Evolutionary conservation across 1,140 invertebrate genomes (phyloP), one percentile per base, ranked within the genome.

Genomic region (Palaemon carinicauda): DNA sequence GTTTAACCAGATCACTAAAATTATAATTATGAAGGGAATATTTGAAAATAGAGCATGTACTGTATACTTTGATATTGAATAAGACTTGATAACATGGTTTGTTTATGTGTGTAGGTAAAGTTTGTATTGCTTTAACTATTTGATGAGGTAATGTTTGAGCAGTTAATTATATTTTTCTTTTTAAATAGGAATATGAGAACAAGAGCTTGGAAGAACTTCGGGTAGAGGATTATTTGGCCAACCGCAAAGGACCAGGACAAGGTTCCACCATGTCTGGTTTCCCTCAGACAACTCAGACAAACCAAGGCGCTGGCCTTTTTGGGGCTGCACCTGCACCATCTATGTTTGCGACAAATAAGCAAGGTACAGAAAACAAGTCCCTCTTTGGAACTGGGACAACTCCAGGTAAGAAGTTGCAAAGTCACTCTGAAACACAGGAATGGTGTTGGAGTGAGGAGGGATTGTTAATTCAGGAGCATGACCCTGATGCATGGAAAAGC

Each of bases 191-290:
- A 90, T 99, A 99, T 92, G 97, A 99, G 91, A 92, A 91, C 29
- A 99, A 99, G 92, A 98, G 96, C 1, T 91, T 99, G 31, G 98
- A 99, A 92, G 98, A 99, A 92, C 91, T 99, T 1, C 93, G 98
- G 73, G 92, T 96, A 31, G 98, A 99, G 92, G 98, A 99, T 93
- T 99, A 99, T 92, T 91, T 93, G 52, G 96, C 96, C 15, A 96
- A 96, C 80, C 92, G 97, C 15, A 99, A 98, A 93, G 96, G 96
- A 21, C 75, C 80, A 3, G 81, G 80, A 17, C 74, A 89, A 51
- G 87, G 83, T 50, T 75, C 77, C 24, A 80, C 77, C 19, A 41
- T 86, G 27, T 1, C 77, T 29, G 83, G 83, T 17, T 86, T 88
- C 52, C 75, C 80, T 15, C 87, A 88, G 73, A 88, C 84, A 80